Percentiles rank a stretch among this genome's conserved stretches.
Conservation (phyloP, 2,888 invertebrate genomes). For the Spisula subtruncata region DNA sequence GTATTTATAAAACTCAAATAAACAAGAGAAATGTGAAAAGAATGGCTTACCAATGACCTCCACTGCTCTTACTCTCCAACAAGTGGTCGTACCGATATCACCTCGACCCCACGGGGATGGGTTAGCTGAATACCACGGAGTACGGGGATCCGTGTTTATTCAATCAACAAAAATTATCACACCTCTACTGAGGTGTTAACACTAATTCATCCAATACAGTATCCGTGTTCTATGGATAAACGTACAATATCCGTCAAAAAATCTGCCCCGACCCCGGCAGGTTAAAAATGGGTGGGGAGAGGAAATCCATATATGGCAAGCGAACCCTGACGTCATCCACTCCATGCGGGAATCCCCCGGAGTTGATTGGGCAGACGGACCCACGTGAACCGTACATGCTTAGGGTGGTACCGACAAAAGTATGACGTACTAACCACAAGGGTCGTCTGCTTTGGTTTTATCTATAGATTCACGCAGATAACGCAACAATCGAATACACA, state of each 20-base stretch:
- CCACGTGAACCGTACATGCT: conserved; percentile 81
- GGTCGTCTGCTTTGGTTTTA: conserved; percentile 54
- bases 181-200: not conserved
- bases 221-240: not conserved
- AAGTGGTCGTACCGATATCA: conserved; percentile 56
- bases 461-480: not conserved
- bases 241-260: conserved; percentile 22
- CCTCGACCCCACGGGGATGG: conserved; percentile 70
- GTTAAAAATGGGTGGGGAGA: conserved; percentile 79
- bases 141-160: conserved; percentile 38
- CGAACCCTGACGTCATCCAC: conserved; percentile 74
- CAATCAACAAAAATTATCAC: not conserved
- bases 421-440: conserved; percentile 74
- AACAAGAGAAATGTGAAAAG: not conserved
- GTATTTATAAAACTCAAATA: not conserved
- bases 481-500: not conserved
- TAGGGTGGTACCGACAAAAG: conserved; percentile 78
- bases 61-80: conserved; percentile 18
- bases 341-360: conserved; percentile 74
- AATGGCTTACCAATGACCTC: conserved; percentile 18
- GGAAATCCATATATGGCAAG: conserved; percentile 81
- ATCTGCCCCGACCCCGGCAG: conserved; percentile 76
- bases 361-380: conserved; percentile 80
- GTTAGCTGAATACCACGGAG: conserved; percentile 51
- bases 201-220: not conserved